Base-by-base conservation (phyloP, 2,888 invertebrate genomes). In the Lasius platythorax region DNA sequence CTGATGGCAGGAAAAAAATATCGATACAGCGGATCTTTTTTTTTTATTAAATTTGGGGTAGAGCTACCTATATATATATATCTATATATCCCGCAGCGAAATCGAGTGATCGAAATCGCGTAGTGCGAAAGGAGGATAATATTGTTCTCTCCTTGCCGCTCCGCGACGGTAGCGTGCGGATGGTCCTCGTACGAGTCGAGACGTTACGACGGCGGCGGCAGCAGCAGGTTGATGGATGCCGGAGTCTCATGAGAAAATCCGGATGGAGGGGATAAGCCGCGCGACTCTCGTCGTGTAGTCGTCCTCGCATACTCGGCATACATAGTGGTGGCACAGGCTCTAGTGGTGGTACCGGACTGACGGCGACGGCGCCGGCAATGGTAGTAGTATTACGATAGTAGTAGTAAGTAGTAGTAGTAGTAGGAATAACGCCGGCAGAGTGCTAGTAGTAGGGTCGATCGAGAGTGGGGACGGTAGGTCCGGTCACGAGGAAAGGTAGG, bases 231-330 rank as follows among this genome's bases (percentile, higher is more conserved):
- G 93, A 93, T 92, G 91, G 91, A 92, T 91, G 87, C 87, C 89
- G 37, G 86, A 83, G 87, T 87, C 88, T 91, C 89, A 88, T 91
- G 92, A 91, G 92, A 92, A 91, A 92, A 87, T 90, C 66, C 76
- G 95, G 4, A 95, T 95, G 56, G 96, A 95, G 87, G 93, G 95
- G 76, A 95, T 94, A 37, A 95, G 46, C 96, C 96, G 92, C 95
- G 96, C n/a, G 87, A 95, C 83, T 96, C 96, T 96, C 96, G 4
- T 96, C 96, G 2, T 91, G 95, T 50, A n/a, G 61, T 96, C 96
- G 18, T 58, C 82, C 78, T 86, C 82, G 74, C 76, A 76, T 40
- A 72, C 58, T 43, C 61, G 58, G 18, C 23, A n/a, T 61, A 46
- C 50, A 72, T 50, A 61, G 72, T 61, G 58, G 72, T 72, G 61